Conservation (phyloP, 2,888 invertebrate genomes). For the Tridacna gigas region DNA sequence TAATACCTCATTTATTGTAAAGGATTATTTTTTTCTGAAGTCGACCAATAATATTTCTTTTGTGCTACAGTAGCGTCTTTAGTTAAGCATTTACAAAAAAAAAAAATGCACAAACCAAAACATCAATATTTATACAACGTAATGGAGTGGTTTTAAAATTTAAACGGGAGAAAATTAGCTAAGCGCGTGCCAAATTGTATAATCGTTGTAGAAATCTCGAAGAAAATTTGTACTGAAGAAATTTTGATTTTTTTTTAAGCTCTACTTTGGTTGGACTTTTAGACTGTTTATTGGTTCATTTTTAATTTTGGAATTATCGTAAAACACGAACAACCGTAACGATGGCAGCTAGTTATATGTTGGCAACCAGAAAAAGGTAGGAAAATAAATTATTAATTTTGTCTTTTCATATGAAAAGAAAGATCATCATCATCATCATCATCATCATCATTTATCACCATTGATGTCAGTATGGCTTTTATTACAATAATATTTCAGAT, state of each 20-base stretch:
- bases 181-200: no score
- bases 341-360: conserved; percentile 74
- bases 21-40: conserved; percentile 15
- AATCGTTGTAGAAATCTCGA: no score
- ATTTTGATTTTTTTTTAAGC: no score
- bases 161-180: neutral
- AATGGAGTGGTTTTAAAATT: conserved; percentile 15
- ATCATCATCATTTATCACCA: no score
- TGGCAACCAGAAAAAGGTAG: conserved; percentile 74
- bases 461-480: no score
- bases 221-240: no score
- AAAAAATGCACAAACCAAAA: neutral
- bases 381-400: neutral
- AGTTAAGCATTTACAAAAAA: neutral
- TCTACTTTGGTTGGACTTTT: no score
- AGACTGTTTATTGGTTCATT: no score
- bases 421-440: no score
- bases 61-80: conserved; percentile 18
- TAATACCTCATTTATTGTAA: conserved; percentile 10
- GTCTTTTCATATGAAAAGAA: no score
- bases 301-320: neutral
- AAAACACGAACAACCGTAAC: neutral
- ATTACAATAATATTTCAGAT: no score
- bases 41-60: conserved; percentile 7
- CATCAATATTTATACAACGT: conserved; percentile 21